phyloP scores from a whole-genome alignment of 2,888 invertebrate species.

The Hydrotaea cyrtoneurina region DNA sequence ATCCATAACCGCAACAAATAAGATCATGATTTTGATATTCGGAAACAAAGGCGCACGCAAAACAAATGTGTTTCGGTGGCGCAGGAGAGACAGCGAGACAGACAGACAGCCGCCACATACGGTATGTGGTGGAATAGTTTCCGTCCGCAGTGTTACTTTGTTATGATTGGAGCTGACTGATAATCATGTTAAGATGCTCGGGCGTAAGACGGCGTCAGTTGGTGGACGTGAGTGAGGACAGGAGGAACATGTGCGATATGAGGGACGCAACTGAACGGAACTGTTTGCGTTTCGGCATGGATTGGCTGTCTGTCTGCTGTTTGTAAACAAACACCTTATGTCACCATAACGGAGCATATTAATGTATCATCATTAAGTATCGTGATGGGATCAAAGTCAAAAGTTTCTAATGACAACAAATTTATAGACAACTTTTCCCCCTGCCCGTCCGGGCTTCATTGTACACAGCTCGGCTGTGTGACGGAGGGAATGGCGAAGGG shows the following conservation, averaged over 20 bases:
- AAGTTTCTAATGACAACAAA: slow-evolving; percentile 69
- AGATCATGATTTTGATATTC: slow-evolving; percentile 71
- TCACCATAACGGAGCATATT: slow-evolving; percentile 69
- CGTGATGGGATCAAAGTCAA: slow-evolving; percentile 66
- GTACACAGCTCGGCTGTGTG: neutral
- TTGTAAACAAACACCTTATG: slow-evolving; percentile 74
- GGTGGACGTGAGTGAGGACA: slow-evolving; percentile 51
- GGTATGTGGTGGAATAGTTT: slow-evolving; percentile 17
- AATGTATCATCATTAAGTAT: slow-evolving; percentile 60
- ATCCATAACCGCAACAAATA: slow-evolving; percentile 78
- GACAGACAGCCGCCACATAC: neutral
- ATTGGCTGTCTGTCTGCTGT: slow-evolving; percentile 71
- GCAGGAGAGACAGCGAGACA: slow-evolving; percentile 4
- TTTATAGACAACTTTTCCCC: slow-evolving; percentile 55
- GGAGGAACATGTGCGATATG: slow-evolving; percentile 42
- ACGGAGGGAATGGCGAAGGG: neutral
- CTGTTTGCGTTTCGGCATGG: slow-evolving; percentile 30
- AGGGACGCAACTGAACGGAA: neutral
- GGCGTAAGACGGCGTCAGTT: slow-evolving; percentile 65
- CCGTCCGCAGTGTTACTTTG: neutral
- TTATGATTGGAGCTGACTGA: slow-evolving; percentile 70
- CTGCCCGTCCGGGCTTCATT: neutral
- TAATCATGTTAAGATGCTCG: slow-evolving; percentile 53
- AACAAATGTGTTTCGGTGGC: neutral
- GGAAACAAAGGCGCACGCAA: slow-evolving; percentile 21